A percentile compares a stretch with the other conserved stretches of the same genome.
These are phyloP conservation scores for Drosophila leontia DNA, from an alignment of 1,140 invertebrate genomes.

Conservation along the genomic window DNA sequence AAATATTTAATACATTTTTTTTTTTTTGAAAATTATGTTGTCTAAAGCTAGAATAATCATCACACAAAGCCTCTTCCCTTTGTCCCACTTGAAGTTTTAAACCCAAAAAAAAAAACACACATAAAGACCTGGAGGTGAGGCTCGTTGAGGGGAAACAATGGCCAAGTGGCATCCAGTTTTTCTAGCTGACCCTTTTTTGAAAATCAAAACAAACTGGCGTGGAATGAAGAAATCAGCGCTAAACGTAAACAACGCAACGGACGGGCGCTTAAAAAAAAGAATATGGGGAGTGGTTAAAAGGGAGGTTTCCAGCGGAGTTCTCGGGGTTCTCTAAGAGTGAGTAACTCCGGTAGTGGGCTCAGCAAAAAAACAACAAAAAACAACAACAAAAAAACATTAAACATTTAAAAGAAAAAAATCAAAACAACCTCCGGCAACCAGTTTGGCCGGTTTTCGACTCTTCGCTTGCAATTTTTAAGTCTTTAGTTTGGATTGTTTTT, in stretches of 20 bases:
- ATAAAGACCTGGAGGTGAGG: neutral
- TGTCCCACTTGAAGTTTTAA: neutral
- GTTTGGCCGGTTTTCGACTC: slow-evolving; percentile 40
- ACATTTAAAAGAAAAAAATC: slow-evolving; percentile 1
- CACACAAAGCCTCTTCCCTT: neutral
- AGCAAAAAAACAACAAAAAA: slow-evolving; percentile 1
- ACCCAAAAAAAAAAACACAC: neutral
- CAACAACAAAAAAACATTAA: neutral
- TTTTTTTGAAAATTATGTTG: neutral
- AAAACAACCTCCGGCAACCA: slow-evolving; percentile 29
- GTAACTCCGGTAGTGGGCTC: slow-evolving; percentile 68
- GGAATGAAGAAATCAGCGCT: slow-evolving; percentile 73
- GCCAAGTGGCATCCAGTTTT: slow-evolving; percentile 67
- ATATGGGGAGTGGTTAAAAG: slow-evolving; percentile 7
- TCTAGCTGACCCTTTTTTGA: slow-evolving; percentile 56
- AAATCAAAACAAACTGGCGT: slow-evolving; percentile 80
- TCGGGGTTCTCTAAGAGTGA: slow-evolving; percentile 39
- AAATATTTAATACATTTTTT: neutral
- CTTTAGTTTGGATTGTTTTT: slow-evolving; percentile 8
- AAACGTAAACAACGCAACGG: slow-evolving; percentile 77
- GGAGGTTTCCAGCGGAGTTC: neutral
- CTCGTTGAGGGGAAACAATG: neutral
- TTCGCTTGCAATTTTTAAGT: slow-evolving; percentile 23
- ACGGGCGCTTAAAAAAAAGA: slow-evolving; percentile 26
- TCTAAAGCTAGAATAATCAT: neutral